Base-by-base conservation (phyloP, 2,888 invertebrate genomes). In the Eupithecia subumbrata region DNA sequence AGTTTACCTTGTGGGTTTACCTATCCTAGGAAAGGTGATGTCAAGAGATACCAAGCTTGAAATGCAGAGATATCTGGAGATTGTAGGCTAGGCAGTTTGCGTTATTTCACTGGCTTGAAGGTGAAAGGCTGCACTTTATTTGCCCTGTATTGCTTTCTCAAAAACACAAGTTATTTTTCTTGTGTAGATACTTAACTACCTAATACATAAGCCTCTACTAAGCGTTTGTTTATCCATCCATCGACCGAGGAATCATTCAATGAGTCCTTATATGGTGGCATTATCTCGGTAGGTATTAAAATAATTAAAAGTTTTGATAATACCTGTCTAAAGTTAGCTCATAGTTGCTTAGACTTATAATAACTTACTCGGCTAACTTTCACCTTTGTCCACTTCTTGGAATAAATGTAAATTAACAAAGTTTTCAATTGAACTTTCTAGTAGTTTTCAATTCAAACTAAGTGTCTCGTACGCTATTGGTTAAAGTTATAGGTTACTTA, bases 391-490 rank as follows among this genome's bases (percentile, higher is more conserved):
- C n/a, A 37, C 18, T 37, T 34, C 34, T 64, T 34, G 34, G n/a
- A 67, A 30, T n/a, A 22, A 67, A 67, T 67, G 40, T 67, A 67
- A 67, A 67, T 67, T 37, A 37, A 40, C n/a, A n/a, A 67, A 67
- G 66, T 67, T 67, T 22, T 40, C 40, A 12, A 40, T 40, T 11
- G 40, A 67, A 40, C 40, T n/a, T 64, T 18, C 64, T 37, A 9
- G 34, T 67, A 40, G 66, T 67, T 67, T 40, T 12, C 37, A 60
- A 60, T 14, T 60, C 22, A 22, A 25, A 25, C 5, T 60, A 5
- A 25, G 60, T 12, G 25, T 60, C 60, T 60, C 60, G 25, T 56
- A 56, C 22, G 48, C 45, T 14, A 16, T 16, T 16, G 16, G 18
- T 56, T 56, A 22, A n/a, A 56, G 52, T 22, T 22, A 56, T 11